Evolutionary conservation across 2,888 invertebrate species (phyloP).

Genomic region (Cerceris ruficornis): DNA sequence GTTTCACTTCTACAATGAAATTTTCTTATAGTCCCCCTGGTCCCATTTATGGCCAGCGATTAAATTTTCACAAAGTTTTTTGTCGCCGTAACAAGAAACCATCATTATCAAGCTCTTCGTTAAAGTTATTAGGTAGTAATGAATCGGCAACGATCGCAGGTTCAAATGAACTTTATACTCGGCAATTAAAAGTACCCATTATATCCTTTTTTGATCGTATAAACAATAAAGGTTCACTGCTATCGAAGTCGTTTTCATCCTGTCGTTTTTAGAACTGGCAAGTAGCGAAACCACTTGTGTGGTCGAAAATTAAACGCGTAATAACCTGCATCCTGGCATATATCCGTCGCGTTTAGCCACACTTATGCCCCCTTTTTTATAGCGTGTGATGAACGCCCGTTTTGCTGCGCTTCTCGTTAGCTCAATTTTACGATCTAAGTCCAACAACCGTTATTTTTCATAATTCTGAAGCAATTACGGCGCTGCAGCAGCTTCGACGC

Average conservation of each 20-base stretch:
- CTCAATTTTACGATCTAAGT: slow-evolving; percentile 76
- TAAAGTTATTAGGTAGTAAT: neutral
- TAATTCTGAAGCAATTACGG: slow-evolving; percentile 64
- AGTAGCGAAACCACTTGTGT: slow-evolving; percentile 59
- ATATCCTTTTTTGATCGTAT: neutral
- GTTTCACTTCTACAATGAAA: too few relatives aligned
- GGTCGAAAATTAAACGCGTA: slow-evolving; percentile 73
- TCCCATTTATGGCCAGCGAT: neutral
- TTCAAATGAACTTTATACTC: neutral
- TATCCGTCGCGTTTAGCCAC: slow-evolving; percentile 66
- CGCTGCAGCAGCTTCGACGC: slow-evolving; percentile 28
- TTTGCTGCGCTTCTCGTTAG: slow-evolving; percentile 74
- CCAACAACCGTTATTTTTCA: slow-evolving; percentile 62
- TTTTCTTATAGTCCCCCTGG: too few relatives aligned
- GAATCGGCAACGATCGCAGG: neutral
- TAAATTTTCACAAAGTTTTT: neutral
- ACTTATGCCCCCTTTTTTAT: slow-evolving; percentile 68
- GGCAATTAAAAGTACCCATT: neutral
- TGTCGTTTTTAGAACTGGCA: slow-evolving; percentile 15
- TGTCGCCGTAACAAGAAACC: neutral
- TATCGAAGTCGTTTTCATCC: neutral
- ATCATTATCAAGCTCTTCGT: neutral
- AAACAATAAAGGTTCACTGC: neutral
- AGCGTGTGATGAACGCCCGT: slow-evolving; percentile 63
- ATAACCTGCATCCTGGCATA: slow-evolving; percentile 68